Evolutionary conservation across 2,888 invertebrate genomes (phyloP).

Genomic region (Drosophila melanosoma): DNA sequence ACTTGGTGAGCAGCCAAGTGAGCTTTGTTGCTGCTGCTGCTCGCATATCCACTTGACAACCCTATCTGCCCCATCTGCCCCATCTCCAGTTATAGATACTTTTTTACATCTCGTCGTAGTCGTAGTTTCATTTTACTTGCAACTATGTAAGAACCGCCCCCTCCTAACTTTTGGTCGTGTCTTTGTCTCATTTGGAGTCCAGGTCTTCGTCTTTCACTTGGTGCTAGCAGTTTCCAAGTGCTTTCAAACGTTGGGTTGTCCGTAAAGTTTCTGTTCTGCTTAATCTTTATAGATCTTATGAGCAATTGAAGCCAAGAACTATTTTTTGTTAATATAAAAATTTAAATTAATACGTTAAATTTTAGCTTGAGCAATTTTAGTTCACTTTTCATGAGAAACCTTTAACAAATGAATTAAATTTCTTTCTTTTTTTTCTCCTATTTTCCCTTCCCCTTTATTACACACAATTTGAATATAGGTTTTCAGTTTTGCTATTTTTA

Average conservation of each 20-base stretch:
- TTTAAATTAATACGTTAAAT: too few relatives aligned
- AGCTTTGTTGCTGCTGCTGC: conserved; percentile 6
- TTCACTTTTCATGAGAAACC: neutral
- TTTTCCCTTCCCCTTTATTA: neutral
- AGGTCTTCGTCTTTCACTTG: conserved; percentile 16
- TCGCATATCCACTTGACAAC: conserved; percentile 38
- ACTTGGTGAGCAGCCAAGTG: conserved; percentile 30
- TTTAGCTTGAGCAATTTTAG: too few relatives aligned
- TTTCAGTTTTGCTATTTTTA: neutral
- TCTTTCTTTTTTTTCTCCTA: neutral
- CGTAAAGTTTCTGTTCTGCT: conserved; percentile 17
- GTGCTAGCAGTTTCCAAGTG: conserved; percentile 14
- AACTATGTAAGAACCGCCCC: conserved; percentile 25
- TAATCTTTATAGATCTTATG: neutral
- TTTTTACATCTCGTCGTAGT: conserved; percentile 32
- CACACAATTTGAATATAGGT: neutral
- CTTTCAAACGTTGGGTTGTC: conserved; percentile 29
- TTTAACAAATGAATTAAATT: neutral
- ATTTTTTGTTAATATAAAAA: neutral
- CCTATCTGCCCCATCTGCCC: conserved; percentile 35
- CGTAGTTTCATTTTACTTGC: conserved; percentile 56
- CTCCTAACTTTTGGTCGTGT: conserved; percentile 23
- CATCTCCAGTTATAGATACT: conserved; percentile 67
- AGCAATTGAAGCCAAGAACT: neutral
- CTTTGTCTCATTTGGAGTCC: conserved; percentile 25